These are phyloP conservation scores for Pandemis heparana DNA, from an alignment of 2,888 invertebrate species.

Conservation along the genomic window DNA sequence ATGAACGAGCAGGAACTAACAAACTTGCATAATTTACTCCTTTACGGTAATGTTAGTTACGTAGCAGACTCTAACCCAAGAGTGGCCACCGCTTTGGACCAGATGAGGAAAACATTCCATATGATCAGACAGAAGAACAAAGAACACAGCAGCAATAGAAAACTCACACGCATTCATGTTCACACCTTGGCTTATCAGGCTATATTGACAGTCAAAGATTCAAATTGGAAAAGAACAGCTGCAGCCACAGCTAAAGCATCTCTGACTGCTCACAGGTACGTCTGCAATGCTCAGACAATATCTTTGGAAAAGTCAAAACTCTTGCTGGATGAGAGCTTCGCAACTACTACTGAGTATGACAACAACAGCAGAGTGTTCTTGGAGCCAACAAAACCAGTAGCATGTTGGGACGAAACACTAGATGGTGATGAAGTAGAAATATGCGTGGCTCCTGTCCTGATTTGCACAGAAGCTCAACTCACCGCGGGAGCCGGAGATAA, in stretches of 20 bases:
- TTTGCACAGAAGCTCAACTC: conserved; percentile 92
- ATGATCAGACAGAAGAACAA: conserved; percentile 78
- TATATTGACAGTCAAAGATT: conserved; percentile 88
- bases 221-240: conserved; percentile 91
- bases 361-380: conserved; percentile 87
- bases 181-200: conserved; percentile 96
- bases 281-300: conserved; percentile 89
- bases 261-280: conserved; percentile 92
- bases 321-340: conserved; percentile 93
- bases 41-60: conserved; percentile 89
- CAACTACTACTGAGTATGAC: conserved; percentile 87
- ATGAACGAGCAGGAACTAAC: conserved; percentile 96
- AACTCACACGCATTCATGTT: conserved; percentile 91
- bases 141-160: conserved; percentile 77
- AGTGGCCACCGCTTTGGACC: conserved; percentile 92
- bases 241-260: conserved; percentile 94
- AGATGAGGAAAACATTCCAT: conserved; percentile 90
- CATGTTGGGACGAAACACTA: conserved; percentile 92
- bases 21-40: conserved; percentile 90
- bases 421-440: conserved; percentile 85
- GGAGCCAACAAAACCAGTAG: conserved; percentile 89
- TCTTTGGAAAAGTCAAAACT: conserved; percentile 81
- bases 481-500: conserved; percentile 96
- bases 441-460: conserved; percentile 93
- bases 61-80: conserved; percentile 92